A percentile compares a stretch with the other conserved stretches of the same genome.
phyloP scores from a whole-genome alignment of 2,113 vertebrate species.

The Nothoprocta perdicaria region DNA sequence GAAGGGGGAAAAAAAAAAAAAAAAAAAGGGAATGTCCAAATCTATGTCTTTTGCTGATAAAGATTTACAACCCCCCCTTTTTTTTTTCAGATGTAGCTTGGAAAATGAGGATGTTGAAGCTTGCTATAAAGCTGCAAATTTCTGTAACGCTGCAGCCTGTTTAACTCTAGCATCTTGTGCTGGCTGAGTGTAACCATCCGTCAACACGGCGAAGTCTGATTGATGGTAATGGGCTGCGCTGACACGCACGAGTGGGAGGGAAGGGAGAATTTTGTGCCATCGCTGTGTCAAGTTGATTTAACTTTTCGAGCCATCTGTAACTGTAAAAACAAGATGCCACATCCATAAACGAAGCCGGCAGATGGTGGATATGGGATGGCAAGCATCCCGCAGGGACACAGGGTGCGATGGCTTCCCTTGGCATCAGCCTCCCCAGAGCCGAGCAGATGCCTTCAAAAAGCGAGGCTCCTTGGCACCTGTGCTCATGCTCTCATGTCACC shows the following conservation, averaged over 20 bases:
- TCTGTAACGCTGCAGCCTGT: neutral
- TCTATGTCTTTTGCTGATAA: neutral
- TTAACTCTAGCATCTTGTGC: neutral
- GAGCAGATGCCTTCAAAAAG: neutral
- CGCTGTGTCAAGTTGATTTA: neutral
- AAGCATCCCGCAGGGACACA: neutral
- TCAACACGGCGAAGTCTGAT: neutral
- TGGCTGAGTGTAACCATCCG: neutral
- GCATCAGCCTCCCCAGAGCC: neutral
- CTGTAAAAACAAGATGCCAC: neutral
- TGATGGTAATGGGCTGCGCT: neutral
- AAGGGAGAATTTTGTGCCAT: neutral
- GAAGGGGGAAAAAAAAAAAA: neutral
- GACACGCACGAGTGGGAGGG: neutral
- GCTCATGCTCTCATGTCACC: neutral
- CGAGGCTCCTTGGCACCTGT: neutral
- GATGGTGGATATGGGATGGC: neutral
- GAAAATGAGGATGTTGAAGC: neutral
- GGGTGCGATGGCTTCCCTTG: neutral
- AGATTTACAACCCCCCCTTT: neutral
- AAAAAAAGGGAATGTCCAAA: neutral
- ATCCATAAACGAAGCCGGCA: neutral
- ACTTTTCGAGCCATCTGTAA: conserved; percentile 26
- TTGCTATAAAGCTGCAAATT: neutral
- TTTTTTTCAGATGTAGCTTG: neutral